Evolutionary conservation across 2,113 vertebrate species (phyloP).

Genomic region (Forbesichthys agassizii): DNA sequence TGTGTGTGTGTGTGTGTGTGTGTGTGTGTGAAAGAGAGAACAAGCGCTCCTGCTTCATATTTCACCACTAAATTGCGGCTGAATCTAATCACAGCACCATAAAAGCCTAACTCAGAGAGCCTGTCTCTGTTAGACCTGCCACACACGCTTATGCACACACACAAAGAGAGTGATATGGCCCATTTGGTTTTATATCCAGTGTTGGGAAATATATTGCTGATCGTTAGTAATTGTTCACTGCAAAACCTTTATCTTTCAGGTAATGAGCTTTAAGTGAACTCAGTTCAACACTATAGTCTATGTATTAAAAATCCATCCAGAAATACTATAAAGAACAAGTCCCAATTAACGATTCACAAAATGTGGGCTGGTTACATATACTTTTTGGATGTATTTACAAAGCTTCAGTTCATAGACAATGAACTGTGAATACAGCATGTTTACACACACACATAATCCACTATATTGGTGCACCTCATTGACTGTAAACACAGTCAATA

Average conservation of each 20-base stretch:
- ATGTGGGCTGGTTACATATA: conserved; percentile 18
- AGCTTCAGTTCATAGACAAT: neutral
- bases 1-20: conserved; percentile 1
- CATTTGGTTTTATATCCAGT: conserved; percentile 18
- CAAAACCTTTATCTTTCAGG: conserved; percentile 49
- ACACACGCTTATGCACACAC: conserved; percentile 14
- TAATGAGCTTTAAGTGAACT: conserved; percentile 49
- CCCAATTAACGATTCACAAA: conserved; percentile 8
- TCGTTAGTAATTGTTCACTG: conserved; percentile 44
- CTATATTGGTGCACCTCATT: too few relatives aligned
- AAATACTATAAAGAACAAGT: neutral
- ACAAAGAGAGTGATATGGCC: neutral
- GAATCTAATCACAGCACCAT: conserved; percentile 73
- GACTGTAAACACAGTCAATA: too few relatives aligned
- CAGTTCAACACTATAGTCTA: conserved; percentile 48
- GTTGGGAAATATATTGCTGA: conserved; percentile 45
- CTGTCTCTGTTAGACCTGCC: conserved; percentile 54
- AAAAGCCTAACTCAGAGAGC: conserved; percentile 68
- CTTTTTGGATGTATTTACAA: neutral
- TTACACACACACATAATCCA: too few relatives aligned
- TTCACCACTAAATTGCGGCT: conserved; percentile 71
- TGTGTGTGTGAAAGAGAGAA: conserved; percentile 31
- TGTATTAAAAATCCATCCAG: conserved; percentile 49
- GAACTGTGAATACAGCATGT: neutral
- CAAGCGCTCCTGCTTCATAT: conserved; percentile 56